Percentiles rank a stretch among this genome's conserved stretches.
phyloP scores from a whole-genome alignment of 2,888 invertebrate genomes.

The Apodemia arnacis region DNA sequence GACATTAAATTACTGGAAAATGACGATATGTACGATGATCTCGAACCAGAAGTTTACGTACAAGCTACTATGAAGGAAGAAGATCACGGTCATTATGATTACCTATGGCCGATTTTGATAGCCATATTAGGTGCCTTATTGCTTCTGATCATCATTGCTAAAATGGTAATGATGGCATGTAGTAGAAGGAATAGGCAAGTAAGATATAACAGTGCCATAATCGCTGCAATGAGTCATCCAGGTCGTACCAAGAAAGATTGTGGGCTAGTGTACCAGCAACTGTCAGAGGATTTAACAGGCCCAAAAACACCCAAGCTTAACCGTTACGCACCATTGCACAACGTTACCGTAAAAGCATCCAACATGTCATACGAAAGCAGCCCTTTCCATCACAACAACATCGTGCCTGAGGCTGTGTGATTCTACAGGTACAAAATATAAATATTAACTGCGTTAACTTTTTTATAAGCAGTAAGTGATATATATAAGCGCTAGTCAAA shows the following conservation, averaged over 20 bases:
- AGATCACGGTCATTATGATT: constrained; percentile 92
- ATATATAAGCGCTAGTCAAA: constrained; percentile 93
- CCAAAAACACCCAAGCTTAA: constrained; percentile 97
- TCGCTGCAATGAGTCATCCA: constrained; percentile 93
- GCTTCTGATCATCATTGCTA: constrained; percentile 93
- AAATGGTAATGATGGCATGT: constrained; percentile 92
- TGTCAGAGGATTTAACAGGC: constrained; percentile 98
- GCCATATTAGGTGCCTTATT: constrained; percentile 94
- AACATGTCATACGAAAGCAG: constrained; percentile 95
- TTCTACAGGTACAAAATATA: constrained; percentile 86
- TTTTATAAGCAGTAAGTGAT: constrained; percentile 92
- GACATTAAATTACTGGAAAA: constrained; percentile 90
- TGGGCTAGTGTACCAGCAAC: constrained; percentile 98
- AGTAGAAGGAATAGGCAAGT: constrained; percentile 90
- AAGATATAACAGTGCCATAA: constrained; percentile 93
- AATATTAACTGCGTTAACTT: constrained; percentile 90
- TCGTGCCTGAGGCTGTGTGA: constrained; percentile 95
- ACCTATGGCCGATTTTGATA: constrained; percentile 94
- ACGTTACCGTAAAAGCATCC: constrained; percentile 91
- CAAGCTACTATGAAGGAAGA: constrained; percentile 90
- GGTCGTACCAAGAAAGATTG: constrained; percentile 96
- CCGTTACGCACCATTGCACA: constrained; percentile 95
- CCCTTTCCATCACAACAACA: constrained; percentile 95
- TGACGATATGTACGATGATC: constrained; percentile 88
- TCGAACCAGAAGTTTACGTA: constrained; percentile 89